A percentile compares a stretch with the other conserved stretches of the same genome.
Evolutionary conservation across 2,113 vertebrate species (phyloP).

Genomic region (Salminus brasiliensis): DNA sequence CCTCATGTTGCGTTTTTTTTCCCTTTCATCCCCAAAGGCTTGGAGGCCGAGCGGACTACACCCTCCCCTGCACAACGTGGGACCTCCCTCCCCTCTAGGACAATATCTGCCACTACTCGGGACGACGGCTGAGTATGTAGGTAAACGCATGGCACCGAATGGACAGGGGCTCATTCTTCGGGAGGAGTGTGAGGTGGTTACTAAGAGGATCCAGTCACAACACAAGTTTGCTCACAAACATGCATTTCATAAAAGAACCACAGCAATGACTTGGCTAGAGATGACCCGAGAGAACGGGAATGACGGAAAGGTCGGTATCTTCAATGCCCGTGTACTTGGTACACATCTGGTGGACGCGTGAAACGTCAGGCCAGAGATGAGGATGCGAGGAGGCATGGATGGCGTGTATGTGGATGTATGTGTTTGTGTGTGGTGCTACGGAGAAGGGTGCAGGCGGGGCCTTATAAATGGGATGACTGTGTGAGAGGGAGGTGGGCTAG

Average conservation of each 20-base stretch:
- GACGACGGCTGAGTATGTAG: no score
- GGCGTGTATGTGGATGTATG: constrained; percentile 27
- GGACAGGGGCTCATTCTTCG: constrained; percentile 64
- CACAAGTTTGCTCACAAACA: constrained; percentile 65
- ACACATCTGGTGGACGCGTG: constrained; percentile 23
- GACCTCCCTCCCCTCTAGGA: constrained; percentile 72
- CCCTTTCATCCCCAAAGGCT: constrained; percentile 56
- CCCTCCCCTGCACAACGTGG: constrained; percentile 68
- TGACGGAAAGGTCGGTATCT: constrained; percentile 2
- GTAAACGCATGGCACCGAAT: constrained; percentile 66
- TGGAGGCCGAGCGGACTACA: constrained; percentile 68
- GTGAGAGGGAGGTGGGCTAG: not conserved
- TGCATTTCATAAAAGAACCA: constrained; percentile 70
- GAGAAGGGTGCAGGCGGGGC: constrained; percentile 33
- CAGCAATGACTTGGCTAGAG: constrained; percentile 67
- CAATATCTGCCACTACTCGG: constrained; percentile 64
- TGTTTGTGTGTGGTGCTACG: constrained; percentile 6
- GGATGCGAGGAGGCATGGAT: constrained; percentile 7
- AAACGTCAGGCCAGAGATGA: constrained; percentile 20
- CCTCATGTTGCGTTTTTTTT: constrained; percentile 55
- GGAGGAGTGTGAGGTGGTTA: constrained; percentile 63
- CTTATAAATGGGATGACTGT: constrained; percentile 20
- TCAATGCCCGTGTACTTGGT: constrained; percentile 21
- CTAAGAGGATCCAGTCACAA: constrained; percentile 72
- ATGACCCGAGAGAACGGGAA: constrained; percentile 39